phyloP scores from a whole-genome alignment of 2,888 invertebrate species.

The Perizoma affinitatum region DNA sequence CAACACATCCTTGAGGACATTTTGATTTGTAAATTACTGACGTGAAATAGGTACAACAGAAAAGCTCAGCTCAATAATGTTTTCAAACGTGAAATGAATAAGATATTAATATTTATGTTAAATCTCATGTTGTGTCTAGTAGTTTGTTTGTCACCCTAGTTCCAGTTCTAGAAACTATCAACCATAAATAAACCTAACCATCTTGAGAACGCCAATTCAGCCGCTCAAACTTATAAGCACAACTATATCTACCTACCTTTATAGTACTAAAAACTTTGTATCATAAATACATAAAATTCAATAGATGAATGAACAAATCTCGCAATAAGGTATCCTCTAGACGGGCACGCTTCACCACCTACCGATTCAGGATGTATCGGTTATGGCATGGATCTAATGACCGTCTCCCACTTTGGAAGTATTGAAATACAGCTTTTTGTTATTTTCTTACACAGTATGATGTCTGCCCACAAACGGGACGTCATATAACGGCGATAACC shows the following conservation, averaged over 20 bases:
- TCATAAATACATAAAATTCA: slow-evolving; percentile 40
- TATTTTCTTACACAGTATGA: slow-evolving; percentile 64
- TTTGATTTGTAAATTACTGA: slow-evolving; percentile 9
- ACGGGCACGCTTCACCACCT: slow-evolving; percentile 75
- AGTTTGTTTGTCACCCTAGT: background rate
- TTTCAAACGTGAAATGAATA: no score
- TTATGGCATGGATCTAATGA: slow-evolving; percentile 82
- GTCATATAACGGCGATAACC: slow-evolving; percentile 75
- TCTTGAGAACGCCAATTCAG: slow-evolving; percentile 5
- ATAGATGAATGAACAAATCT: slow-evolving; percentile 73
- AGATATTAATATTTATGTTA: background rate
- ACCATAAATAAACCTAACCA: background rate
- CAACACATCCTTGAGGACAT: slow-evolving; percentile 6
- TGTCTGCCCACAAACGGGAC: slow-evolving; percentile 69
- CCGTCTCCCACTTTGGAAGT: slow-evolving; percentile 70
- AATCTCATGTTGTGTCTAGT: background rate
- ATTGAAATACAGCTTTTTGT: slow-evolving; percentile 73
- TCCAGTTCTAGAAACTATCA: background rate
- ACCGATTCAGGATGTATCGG: slow-evolving; percentile 79
- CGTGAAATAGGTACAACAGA: background rate
- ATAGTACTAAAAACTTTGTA: background rate
- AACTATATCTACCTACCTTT: background rate
- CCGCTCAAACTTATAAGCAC: background rate
- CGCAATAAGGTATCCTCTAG: slow-evolving; percentile 49
- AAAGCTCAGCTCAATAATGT: background rate